Conservation (phyloP, 2,113 vertebrate species). For the Notarius quadriscutis region DNA sequence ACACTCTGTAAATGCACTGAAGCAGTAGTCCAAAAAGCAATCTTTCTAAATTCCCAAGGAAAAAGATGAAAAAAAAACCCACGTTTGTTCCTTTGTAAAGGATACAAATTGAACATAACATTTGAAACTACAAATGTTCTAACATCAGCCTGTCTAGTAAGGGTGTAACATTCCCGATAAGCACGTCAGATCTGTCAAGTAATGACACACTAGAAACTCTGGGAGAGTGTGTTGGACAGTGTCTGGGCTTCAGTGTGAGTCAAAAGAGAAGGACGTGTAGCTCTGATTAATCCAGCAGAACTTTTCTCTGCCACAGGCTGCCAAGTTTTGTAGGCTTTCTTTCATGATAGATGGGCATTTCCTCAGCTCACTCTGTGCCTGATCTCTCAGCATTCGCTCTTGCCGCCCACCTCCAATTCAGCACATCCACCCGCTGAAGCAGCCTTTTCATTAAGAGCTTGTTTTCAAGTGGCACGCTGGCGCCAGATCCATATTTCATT, state of each 20-base stretch:
- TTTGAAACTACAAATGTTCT: constrained; percentile 10
- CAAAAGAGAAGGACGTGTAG: constrained; percentile 6
- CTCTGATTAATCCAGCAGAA: constrained; percentile 33
- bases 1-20: constrained; percentile 36
- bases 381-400: constrained; percentile 37
- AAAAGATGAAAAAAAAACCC: neutral
- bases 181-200: constrained; percentile 3
- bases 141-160: neutral
- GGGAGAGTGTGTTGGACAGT: neutral
- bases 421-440: constrained; percentile 62
- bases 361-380: constrained; percentile 30
- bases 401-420: constrained; percentile 62
- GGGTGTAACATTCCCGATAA: constrained; percentile 10
- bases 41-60: constrained; percentile 18
- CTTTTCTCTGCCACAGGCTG: constrained; percentile 6
- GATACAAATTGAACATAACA: neutral
- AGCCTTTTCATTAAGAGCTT: constrained; percentile 74
- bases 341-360: constrained; percentile 49
- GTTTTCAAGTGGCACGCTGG: constrained; percentile 68
- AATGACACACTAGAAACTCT: neutral
- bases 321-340: constrained; percentile 22
- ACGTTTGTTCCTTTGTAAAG: neutral
- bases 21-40: constrained; percentile 22
- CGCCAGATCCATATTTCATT: constrained; percentile 78
- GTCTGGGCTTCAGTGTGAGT: neutral